These are phyloP conservation scores for Trichomycterus rosablanca DNA, from an alignment of 2,113 vertebrate genomes.

Conservation along the genomic window DNA sequence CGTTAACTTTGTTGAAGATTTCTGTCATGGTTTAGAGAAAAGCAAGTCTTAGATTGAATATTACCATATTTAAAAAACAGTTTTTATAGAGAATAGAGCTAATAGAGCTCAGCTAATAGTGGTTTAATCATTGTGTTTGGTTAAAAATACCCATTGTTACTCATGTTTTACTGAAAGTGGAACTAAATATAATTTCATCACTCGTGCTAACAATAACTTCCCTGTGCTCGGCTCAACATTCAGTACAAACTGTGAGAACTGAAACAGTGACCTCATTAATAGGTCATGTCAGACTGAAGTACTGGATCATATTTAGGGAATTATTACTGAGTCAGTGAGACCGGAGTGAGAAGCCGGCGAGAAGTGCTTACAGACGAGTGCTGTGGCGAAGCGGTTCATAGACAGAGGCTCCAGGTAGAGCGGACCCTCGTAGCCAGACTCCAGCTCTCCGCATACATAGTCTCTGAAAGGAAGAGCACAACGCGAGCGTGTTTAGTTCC, in stretches of 20 bases:
- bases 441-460: slow-evolving; percentile 92
- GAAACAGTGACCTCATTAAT: background rate
- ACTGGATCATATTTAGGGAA: background rate
- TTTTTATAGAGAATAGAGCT: no score
- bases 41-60: no score
- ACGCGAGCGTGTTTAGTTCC: background rate
- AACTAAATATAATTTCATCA: no score
- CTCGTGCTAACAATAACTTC: no score
- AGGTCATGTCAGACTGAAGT: background rate
- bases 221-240: background rate
- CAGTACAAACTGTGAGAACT: background rate
- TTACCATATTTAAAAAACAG: no score
- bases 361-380: slow-evolving; percentile 83
- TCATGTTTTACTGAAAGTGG: no score
- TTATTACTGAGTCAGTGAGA: background rate
- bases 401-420: slow-evolving; percentile 94
- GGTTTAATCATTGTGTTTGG: no score
- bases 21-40: no score
- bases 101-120: no score
- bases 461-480: slow-evolving; percentile 70
- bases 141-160: no score
- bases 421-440: slow-evolving; percentile 90
- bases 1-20: no score
- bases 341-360: background rate
- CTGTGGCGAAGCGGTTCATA: slow-evolving; percentile 95